Percentiles rank a stretch among this genome's conserved stretches.
These are phyloP conservation scores for Meiosimyza decipiens DNA, from an alignment of 2,888 invertebrate genomes.

Conservation along the genomic window DNA sequence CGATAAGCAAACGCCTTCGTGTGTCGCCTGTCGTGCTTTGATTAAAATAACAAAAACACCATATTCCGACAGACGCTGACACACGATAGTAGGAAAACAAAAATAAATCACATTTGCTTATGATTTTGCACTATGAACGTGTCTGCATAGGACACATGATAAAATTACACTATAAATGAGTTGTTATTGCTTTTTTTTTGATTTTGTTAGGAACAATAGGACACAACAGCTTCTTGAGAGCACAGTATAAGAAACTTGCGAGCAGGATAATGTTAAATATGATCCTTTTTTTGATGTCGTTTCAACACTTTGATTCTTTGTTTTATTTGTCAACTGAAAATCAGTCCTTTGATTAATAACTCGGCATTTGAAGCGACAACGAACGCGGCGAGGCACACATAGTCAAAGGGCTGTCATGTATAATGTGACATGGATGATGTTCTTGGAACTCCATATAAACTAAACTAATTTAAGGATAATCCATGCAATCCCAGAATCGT, in stretches of 20 bases:
- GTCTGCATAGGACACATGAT: slow-evolving; percentile 17
- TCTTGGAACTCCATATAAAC: neutral
- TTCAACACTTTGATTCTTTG: slow-evolving; percentile 37
- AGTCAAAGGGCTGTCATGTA: too few relatives aligned
- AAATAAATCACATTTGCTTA: slow-evolving; percentile 22
- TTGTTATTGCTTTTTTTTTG: neutral
- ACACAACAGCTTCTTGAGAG: neutral
- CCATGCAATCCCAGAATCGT: neutral
- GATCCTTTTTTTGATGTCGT: slow-evolving; percentile 15
- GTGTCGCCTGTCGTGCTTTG: neutral
- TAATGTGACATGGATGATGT: neutral
- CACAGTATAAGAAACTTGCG: neutral
- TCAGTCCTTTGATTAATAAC: slow-evolving; percentile 18
- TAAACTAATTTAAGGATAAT: slow-evolving; percentile 4
- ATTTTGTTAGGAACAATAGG: slow-evolving; percentile 16
- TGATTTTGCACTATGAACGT: slow-evolving; percentile 40
- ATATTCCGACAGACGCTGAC: neutral
- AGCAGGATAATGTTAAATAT: neutral
- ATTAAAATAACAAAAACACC: slow-evolving; percentile 22
- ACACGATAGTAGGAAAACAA: slow-evolving; percentile 1
- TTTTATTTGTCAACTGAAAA: slow-evolving; percentile 6
- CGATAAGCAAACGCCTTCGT: neutral
- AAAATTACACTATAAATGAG: slow-evolving; percentile 32
- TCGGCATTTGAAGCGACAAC: neutral
- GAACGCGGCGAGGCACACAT: neutral